Evolutionary conservation across 1,140 invertebrate genomes (phyloP), one percentile per base, ranked within the genome.

Genomic region (Drosophila sturtevanti): DNA sequence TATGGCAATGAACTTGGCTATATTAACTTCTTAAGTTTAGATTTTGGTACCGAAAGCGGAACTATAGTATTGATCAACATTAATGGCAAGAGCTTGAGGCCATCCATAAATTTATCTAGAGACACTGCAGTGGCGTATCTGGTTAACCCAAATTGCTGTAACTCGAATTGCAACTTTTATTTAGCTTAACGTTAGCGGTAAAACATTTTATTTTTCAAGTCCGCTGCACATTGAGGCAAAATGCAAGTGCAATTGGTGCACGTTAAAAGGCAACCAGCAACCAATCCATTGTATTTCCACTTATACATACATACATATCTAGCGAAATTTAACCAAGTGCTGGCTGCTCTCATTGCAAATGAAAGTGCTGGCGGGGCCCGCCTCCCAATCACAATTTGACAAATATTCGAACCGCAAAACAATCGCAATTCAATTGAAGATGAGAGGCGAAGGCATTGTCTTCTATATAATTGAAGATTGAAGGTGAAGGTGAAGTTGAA

Each of bases 161-260:
- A 68, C 68, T 68, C 68, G 84, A 79, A 77, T 63, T 61, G 72
- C 84, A 82, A 77, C 82, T 86, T 85, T 81, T 85, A 71, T 79
- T 69, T 12, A 55, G 35, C 59, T 11, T 76, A 81, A 74, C 77
- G 65, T n/a, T 62, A 81, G 78, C 77, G 65, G 73, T 66, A 68
- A 24, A 61, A 65, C 68, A 58, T 72, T 80, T 71, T 71, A 63
- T 86, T 77, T 77, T 63, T 72, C 76, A 77, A 75, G 72, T 65
- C 70, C 69, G 78, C 62, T 87, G 82, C 82, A 87, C 82, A 87
- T 89, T 70, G 79, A 79, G 79, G 82, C 66, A 76, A 64, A 55
- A 48, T 18, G 24, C 41, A 24, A 71, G 27, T 80, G 73, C 60
- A 85, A 85, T 85, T 85, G 77, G 81, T 86, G 81, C 78, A 67